Conservation (phyloP, 2,888 invertebrate species). For the Drosophila ezoana region DNA sequence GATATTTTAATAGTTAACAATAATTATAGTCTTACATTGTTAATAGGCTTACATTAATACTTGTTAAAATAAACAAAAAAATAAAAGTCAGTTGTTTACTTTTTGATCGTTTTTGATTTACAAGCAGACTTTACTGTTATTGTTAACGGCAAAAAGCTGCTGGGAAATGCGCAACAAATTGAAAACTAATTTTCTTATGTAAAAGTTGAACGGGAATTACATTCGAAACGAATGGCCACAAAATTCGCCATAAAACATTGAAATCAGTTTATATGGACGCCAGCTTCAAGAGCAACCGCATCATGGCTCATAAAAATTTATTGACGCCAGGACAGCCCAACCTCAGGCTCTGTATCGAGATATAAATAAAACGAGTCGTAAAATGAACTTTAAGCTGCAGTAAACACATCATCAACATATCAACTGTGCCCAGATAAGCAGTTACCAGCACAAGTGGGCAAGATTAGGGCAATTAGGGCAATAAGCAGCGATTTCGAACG, state of each 20-base stretch:
- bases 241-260: conserved; percentile 73
- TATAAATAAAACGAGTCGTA: conserved; percentile 82
- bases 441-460: conserved; percentile 70
- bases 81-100: too few species aligned
- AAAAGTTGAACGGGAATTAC: conserved; percentile 65
- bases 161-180: conserved; percentile 48
- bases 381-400: conserved; percentile 84
- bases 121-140: background rate
- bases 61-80: too few species aligned
- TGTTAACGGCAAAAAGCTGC: background rate
- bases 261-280: conserved; percentile 69
- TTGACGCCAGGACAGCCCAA: conserved; percentile 67
- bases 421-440: conserved; percentile 78
- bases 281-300: conserved; percentile 71
- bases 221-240: conserved; percentile 60
- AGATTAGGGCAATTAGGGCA: conserved; percentile 74
- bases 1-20: too few species aligned
- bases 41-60: too few species aligned
- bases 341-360: conserved; percentile 51
- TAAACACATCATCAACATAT: conserved; percentile 84
- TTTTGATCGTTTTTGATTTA: too few species aligned
- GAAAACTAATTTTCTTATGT: conserved; percentile 67
- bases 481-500: conserved; percentile 72
- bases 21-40: too few species aligned
- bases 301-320: conserved; percentile 82